Base-by-base conservation (phyloP, 2,888 invertebrate genomes). In the Eupithecia vulgata region DNA sequence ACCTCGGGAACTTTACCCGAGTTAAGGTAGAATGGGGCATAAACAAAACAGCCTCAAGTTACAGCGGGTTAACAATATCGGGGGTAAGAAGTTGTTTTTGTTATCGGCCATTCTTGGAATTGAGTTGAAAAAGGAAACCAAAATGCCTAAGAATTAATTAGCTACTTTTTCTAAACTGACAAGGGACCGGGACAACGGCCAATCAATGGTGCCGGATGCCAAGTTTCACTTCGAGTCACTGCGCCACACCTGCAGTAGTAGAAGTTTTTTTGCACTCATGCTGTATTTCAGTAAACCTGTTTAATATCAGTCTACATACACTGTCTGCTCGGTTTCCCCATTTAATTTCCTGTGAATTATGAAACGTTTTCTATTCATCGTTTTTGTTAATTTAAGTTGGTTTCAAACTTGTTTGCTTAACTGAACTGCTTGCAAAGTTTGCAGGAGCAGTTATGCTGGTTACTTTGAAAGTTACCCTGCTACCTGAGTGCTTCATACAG, bases 31-130 rank as follows among this genome's bases (percentile, higher is more conserved):
- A 74, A 74, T 67, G 71, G 52, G 57, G 68, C 71, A 72, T 76
- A 75, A 77, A 79, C 78, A 75, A 77, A 77, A 77, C 75, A 75
- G 74, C 74, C 75, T 75, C 71, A 69, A 77, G 75, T 74, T 76
- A 71, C 70, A 73, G 64, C 68, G 57, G 69, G 71, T 74, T 77
- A 79, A 75, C 75, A 74, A 75, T 75, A 77, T 74, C 68, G 74
- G 76, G 37, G 77, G 76, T 74, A 61, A 75, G 68, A 76, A 69
- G 74, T 78, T 76, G 73, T 80, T 81, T 78, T 67, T 73, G 68
- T 72, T 77, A 74, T 70, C 71, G 70, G 68, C 67, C 52, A 62
- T 68, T 65, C 69, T 71, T 65, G 25, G 25, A 65, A 65, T 65
- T 25, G 40, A 65, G 65, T 65, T 65, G n/a, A 65, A 42, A 13